These are phyloP conservation scores for Pongo abelii DNA, from an alignment of 2,113 vertebrate genomes.

Conservation along the genomic window DNA sequence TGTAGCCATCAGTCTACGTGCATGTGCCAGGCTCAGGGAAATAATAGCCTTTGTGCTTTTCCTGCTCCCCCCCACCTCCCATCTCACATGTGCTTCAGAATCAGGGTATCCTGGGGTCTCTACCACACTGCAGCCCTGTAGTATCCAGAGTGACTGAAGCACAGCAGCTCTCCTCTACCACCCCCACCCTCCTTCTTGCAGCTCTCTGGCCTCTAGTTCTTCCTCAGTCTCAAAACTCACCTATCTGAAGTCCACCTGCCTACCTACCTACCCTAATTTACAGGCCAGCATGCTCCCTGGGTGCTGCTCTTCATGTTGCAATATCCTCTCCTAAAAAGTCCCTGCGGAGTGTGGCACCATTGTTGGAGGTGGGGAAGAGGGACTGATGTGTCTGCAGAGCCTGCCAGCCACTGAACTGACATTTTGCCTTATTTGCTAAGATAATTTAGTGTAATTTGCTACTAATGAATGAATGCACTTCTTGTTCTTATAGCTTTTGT, in stretches of 20 bases:
- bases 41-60: neutral
- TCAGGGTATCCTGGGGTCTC: neutral
- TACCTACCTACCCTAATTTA: neutral
- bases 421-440: conserved; percentile 50
- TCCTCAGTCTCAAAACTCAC: neutral
- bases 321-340: neutral
- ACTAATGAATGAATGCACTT: conserved; percentile 54
- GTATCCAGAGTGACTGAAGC: neutral
- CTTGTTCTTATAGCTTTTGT: conserved; percentile 68
- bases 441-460: conserved; percentile 58
- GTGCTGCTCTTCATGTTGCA: neutral
- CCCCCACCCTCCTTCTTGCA: neutral
- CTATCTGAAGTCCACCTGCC: neutral
- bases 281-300: neutral
- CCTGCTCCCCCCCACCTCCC: neutral
- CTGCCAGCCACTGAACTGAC: conserved; percentile 27
- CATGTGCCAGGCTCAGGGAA: neutral
- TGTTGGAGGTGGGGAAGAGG: neutral
- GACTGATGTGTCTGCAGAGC: neutral
- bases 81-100: neutral
- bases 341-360: neutral
- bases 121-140: neutral
- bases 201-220: neutral
- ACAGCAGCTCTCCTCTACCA: neutral
- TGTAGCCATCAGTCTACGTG: neutral